These are phyloP conservation scores for Drosophila nr. fundita DNA, from an alignment of 2,888 invertebrate species.

Conservation along the genomic window DNA sequence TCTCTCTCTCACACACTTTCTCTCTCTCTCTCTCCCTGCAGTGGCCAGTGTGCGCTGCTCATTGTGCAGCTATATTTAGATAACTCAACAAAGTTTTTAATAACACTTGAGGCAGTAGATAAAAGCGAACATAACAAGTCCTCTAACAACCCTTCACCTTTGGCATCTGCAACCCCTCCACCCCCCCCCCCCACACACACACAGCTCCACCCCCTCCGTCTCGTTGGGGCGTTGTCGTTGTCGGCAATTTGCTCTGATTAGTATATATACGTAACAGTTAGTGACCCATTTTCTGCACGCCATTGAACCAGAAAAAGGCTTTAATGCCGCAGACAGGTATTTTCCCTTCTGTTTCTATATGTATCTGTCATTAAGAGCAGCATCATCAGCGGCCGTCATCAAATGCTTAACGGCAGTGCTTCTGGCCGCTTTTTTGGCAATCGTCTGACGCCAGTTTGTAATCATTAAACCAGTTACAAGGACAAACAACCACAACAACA, in stretches of 20 bases:
- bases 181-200: too few species aligned
- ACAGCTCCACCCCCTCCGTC: background rate
- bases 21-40: background rate
- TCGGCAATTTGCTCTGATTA: conserved; percentile 71
- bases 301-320: conserved; percentile 78
- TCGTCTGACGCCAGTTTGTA: conserved; percentile 65
- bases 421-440: conserved; percentile 52
- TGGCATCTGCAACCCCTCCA: background rate
- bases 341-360: conserved; percentile 2
- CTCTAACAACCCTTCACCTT: conserved; percentile 5
- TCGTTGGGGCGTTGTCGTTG: conserved; percentile 1
- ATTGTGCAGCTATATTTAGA: conserved; percentile 64
- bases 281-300: conserved; percentile 77
- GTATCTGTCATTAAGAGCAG: conserved; percentile 34
- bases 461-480: conserved; percentile 49
- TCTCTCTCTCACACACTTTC: background rate
- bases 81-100: conserved; percentile 68
- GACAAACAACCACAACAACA: conserved; percentile 5
- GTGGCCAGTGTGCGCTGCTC: conserved; percentile 18
- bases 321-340: conserved; percentile 44
- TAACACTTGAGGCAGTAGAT: conserved; percentile 69
- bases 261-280: conserved; percentile 78
- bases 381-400: conserved; percentile 49
- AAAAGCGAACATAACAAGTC: conserved; percentile 45
- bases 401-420: conserved; percentile 57